Conservation (phyloP, 2,113 vertebrate species). For the Lamprologus callipterus region DNA sequence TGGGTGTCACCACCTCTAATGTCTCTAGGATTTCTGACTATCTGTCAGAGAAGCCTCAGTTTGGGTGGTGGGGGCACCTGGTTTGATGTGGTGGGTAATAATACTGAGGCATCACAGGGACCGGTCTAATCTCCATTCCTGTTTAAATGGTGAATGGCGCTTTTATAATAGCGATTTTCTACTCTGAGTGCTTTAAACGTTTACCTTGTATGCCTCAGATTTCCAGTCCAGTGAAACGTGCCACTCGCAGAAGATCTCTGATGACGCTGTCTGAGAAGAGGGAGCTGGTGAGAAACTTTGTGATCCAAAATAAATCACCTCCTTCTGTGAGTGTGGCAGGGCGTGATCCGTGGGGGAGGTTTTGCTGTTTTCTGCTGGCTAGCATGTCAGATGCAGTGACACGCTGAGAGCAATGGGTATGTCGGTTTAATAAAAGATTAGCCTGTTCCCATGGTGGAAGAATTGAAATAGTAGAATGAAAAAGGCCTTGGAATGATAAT, state of each 20-base stretch:
- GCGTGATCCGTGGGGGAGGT: fast-evolving
- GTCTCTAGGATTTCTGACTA: not conserved
- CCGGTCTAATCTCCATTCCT: not conserved
- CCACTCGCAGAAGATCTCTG: not conserved
- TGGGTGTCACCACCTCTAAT: not conserved
- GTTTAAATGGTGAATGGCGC: not conserved
- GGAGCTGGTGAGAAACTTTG: not conserved
- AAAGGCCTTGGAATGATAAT: not conserved
- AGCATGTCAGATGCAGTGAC: not conserved
- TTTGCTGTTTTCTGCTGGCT: not conserved
- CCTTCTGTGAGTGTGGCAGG: not conserved
- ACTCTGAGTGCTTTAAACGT: not conserved
- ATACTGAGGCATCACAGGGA: not conserved
- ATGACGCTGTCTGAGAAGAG: not conserved
- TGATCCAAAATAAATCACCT: not conserved
- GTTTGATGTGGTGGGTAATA: not conserved
- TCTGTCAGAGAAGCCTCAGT: not conserved
- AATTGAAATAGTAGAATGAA: not conserved
- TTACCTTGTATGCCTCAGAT: not conserved
- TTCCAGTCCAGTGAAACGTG: not conserved
- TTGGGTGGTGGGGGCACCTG: not conserved
- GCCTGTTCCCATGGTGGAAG: not conserved
- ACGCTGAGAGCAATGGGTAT: not conserved
- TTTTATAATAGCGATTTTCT: not conserved
- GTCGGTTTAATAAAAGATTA: not conserved